Evolutionary conservation across 2,797 vertebrate species (phyloP), one percentile per base, ranked within the genome.

Genomic region (Benthosema pterotum): DNA sequence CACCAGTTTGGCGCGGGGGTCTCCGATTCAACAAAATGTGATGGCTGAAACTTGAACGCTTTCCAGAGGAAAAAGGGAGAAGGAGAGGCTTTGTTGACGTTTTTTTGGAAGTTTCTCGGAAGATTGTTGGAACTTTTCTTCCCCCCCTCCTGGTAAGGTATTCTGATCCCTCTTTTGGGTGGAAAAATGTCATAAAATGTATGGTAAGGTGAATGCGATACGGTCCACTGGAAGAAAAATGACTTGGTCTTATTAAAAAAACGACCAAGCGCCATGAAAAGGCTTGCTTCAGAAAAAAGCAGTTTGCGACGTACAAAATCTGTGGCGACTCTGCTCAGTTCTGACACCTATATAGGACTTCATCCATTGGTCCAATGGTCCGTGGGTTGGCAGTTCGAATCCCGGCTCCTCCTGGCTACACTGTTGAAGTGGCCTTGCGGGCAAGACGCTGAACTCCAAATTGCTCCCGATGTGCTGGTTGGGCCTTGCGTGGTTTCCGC

Each of bases 131-230:
- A 87, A 69, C 66, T 60, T 75, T 68, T 77, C n/a, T n/a, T n/a
- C n/a, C 77, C 53, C 32, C 32, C 32, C 32, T 38, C 32, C 72
- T 59, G 74, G 71, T 38, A 38, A 77, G 69, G 75, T 83, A 77
- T 67, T 57, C 50, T 74, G 68, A 88, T 84, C 77, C 79, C 77
- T 78, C 70, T 38, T 38, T 48, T 75, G 79, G 70, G 72, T 76
- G 79, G 83, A 86, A 89, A 87, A 75, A 78, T 83, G 80, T 82
- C 75, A 11, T n/a, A 59, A 38, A 48, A 49, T 50, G 11, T 17
- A 49, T 78, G 73, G 70, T 80, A 86, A 86, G 82, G 79, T 86
- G 79, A 86, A 87, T 69, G 78, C 84, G 81, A 88, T 84, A 79
- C 71, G 85, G 83, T 69, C 78, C 77, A 78, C 71, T 82, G 75